Evolutionary conservation across 2,888 invertebrate genomes (phyloP), one percentile per base, ranked within the genome.

Genomic region (Augiades crinisus): DNA sequence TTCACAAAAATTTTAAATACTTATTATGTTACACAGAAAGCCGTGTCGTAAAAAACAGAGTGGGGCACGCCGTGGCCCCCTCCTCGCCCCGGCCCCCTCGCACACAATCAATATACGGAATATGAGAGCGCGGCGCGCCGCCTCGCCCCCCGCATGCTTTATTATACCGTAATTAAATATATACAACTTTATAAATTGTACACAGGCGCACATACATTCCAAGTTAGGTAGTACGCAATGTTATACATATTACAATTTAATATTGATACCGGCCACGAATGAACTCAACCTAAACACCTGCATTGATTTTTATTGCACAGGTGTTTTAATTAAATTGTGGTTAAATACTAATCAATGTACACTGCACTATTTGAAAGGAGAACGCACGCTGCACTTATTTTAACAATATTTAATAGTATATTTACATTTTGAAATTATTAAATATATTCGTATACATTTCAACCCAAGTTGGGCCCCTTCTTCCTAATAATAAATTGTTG

Each of bases 1-100:
- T 89, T 89, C 89, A 89, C 89, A 86, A 89, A 86, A 88, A 86
- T 79, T 75, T 75, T 87, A 86, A 85, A 89, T 84, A 85, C 84
- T 85, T 87, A 88, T 87, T 86, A 90, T 88, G 90, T 90, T 90
- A 88, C 88, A 90, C 89, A 88, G 88, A 90, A 89, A 89, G 89
- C 89, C 86, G 89, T 90, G 89, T 89, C 90, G 90, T 90, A 90
- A 90, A 90, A 90, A 89, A 88, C 88, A 89, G 89, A 90, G 88
- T 90, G 90, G 90, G 90, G 88, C 89, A 88, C 90, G 88, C 83
- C 85, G 87, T 81, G 87, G 89, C 88, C 90, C 88, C 88, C 83
- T 87, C 82, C 82, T 78, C 73, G 80, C 86, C 72, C 85, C 85
- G 81, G 82, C 86, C 86, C 87, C 89, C 88, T 86, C 89, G 88